Conservation (phyloP, 2,888 invertebrate species). For the Toxonevra muliebris region DNA sequence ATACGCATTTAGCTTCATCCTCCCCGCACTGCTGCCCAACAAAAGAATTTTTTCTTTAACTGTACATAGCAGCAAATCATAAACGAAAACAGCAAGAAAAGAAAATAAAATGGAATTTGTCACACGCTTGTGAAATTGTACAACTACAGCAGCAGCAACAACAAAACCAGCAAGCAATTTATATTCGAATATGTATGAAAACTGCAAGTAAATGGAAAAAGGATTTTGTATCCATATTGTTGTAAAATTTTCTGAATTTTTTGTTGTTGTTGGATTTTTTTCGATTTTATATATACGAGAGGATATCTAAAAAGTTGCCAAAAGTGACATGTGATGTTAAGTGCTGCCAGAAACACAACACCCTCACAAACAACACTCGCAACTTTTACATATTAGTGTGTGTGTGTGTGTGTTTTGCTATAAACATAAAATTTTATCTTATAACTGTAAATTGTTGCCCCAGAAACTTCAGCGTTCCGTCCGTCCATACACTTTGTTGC, state of each 20-base stretch:
- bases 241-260: neutral
- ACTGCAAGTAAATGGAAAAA: constrained; percentile 18
- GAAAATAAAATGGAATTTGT: neutral
- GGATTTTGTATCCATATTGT: constrained; percentile 6
- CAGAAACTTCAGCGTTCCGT: too few relatives aligned
- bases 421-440: neutral
- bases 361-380: neutral
- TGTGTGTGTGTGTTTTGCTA: neutral
- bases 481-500: too few relatives aligned
- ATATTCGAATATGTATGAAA: neutral
- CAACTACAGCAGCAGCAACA: neutral
- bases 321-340: constrained; percentile 23
- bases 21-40: neutral
- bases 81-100: constrained; percentile 8
- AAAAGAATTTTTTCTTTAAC: neutral
- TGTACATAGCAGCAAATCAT: constrained; percentile 9
- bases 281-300: neutral
- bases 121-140: constrained; percentile 4
- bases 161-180: neutral
- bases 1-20: neutral
- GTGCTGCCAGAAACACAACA: constrained; percentile 21
- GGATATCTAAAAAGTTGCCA: constrained; percentile 4
- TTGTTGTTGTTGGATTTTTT: neutral
- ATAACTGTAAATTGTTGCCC: too few relatives aligned
- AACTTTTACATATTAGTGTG: neutral